Evolutionary conservation across 2,113 vertebrate genomes (phyloP), one percentile per base, ranked within the genome.

Genomic region (Sarotherodon lohbergeri): DNA sequence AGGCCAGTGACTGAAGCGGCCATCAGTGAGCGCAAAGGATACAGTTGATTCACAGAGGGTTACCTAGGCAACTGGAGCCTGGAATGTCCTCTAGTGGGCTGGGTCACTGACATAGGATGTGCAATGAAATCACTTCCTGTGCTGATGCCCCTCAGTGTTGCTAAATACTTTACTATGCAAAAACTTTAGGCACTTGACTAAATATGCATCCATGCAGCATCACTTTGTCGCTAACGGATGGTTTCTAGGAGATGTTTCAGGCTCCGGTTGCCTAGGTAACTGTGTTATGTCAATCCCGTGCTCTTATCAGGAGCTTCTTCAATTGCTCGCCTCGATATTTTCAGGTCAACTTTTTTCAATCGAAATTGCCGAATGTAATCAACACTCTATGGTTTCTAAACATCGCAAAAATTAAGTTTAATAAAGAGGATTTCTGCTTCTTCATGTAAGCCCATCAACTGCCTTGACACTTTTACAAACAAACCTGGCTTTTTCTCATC

Each of bases 291-390:
- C 41, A 48, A 29, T 19, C 41, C 41, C 48, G 68, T 46, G 13
- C 0, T 48, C 68, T 29, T 17, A 48, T 48, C 24, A 27, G 68
- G 4, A 48, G 68, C 41, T 73, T 46, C 24, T 76, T 48, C 22
- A 11, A 7, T 29, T 46, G 41, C 68, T 73, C 5, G 3, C 22
- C 68, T 29, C 1, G 1, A 76, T 19, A 48, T 68, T 68, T 17
- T 68, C 63, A 68, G 34, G 34, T 48, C 24, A 39, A 22, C 19
- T 13, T 68, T 39, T 39, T 68, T 39, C 63, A 68, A 11, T 41
- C 1, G 12, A 68, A 41, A 41, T 14, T 2, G 6, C 2, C 0
- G 0, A 66, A 39, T 7, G 4, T 68, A 41, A 68, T 68, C 7
- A 41, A 41, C 34, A 41, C 36, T 39, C 32, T 63, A 63, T n/a